phyloP scores from a whole-genome alignment of 2,888 invertebrate species.

The Gordius sp. region DNA sequence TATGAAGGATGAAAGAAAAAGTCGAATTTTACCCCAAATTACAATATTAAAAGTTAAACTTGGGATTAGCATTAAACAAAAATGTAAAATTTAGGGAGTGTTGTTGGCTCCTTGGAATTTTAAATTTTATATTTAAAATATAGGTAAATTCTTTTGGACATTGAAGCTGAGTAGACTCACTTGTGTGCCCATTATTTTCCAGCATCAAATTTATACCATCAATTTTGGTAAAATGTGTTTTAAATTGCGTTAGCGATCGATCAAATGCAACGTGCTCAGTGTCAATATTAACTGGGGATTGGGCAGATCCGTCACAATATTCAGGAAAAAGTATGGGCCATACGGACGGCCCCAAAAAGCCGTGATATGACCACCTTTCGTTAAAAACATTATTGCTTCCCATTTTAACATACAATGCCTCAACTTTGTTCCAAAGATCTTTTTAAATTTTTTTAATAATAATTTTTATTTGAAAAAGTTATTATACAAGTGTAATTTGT shows the following conservation, averaged over 20 bases:
- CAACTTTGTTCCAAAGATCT: not conserved
- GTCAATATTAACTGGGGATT: constrained; percentile 2
- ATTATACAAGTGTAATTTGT: no score
- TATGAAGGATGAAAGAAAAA: no score
- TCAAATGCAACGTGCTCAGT: not conserved
- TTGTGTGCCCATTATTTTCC: constrained; percentile 11
- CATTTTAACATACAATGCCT: constrained; percentile 6
- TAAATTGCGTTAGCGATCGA: not conserved
- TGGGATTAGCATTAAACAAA: no score
- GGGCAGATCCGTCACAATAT: not conserved
- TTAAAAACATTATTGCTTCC: constrained; percentile 1
- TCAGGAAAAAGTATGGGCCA: constrained; percentile 6
- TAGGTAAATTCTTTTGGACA: no score
- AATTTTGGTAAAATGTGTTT: not conserved
- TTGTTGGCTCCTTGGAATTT: no score
- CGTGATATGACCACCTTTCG: constrained; percentile 6
- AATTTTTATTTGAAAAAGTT: no score
- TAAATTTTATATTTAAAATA: no score
- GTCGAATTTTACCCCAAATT: no score
- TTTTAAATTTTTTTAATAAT: not conserved
- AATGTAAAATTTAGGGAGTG: no score
- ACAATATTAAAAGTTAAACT: no score
- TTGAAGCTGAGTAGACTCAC: no score
- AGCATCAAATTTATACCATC: not conserved
- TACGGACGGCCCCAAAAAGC: not conserved